phyloP scores from a whole-genome alignment of 2,113 vertebrate genomes.

The Clarias gariepinus region DNA sequence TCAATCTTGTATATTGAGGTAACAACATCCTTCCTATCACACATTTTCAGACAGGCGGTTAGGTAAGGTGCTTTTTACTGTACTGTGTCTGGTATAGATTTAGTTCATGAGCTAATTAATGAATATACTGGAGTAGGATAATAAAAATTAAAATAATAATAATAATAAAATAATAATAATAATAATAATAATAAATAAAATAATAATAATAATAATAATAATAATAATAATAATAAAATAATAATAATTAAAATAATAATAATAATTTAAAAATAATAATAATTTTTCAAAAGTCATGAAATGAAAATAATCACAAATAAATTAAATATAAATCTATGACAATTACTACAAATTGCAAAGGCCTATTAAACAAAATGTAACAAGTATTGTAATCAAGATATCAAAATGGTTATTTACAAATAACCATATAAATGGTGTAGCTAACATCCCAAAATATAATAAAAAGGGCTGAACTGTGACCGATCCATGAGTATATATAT shows the following conservation, averaged over 20 bases:
- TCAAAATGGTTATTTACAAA: neutral
- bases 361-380: neutral
- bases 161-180: too few species aligned
- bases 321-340: neutral
- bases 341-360: neutral
- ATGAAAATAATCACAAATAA: neutral
- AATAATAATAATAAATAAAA: too few species aligned
- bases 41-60: neutral
- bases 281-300: too few species aligned
- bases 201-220: neutral
- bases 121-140: neutral
- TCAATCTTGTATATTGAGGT: neutral
- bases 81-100: neutral
- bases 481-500: neutral
- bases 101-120: neutral
- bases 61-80: neutral
- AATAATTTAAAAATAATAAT: too few species aligned
- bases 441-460: neutral
- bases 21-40: neutral
- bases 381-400: neutral
- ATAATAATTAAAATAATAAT: too few species aligned
- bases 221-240: too few species aligned
- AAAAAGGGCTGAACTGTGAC: neutral
- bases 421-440: too few species aligned
- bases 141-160: too few species aligned